These are phyloP conservation scores for Petrocephalus schoutedeni DNA, from an alignment of 2,797 vertebrate species.

Conservation along the genomic window DNA sequence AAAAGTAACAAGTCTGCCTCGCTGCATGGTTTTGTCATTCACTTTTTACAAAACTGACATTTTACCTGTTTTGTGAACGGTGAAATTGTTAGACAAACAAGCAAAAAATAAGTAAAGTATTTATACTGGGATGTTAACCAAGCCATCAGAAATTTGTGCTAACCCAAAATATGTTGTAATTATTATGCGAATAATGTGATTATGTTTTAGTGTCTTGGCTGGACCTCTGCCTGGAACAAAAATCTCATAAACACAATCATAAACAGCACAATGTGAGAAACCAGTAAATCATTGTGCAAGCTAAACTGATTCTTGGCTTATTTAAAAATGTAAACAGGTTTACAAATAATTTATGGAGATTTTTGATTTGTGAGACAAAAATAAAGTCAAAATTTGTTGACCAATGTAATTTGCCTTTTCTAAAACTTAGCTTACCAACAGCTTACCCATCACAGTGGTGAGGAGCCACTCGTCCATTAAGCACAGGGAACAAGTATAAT, in stretches of 20 bases:
- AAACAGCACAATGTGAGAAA: background rate
- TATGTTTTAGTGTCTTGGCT: background rate
- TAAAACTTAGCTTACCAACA: background rate
- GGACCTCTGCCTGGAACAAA: background rate
- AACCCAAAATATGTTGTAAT: background rate
- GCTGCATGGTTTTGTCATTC: background rate
- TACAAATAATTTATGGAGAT: background rate
- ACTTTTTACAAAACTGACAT: background rate
- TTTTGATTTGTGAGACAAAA: background rate
- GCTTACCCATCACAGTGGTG: background rate
- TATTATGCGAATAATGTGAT: background rate
- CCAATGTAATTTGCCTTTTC: background rate
- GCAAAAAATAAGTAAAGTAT: too few species aligned
- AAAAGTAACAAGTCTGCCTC: background rate
- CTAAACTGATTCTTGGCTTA: background rate
- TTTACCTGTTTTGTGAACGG: background rate
- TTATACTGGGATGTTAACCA: background rate
- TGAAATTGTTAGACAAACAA: background rate
- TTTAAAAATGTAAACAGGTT: background rate
- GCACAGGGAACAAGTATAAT: background rate
- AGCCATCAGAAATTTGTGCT: background rate
- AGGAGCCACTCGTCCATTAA: background rate
- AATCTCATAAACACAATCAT: background rate
- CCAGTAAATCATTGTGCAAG: background rate
- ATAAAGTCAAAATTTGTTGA: background rate